Percentiles rank a stretch among this genome's conserved stretches.
Conservation (phyloP, 1,140 invertebrate genomes). For the Varroa destructor region DNA sequence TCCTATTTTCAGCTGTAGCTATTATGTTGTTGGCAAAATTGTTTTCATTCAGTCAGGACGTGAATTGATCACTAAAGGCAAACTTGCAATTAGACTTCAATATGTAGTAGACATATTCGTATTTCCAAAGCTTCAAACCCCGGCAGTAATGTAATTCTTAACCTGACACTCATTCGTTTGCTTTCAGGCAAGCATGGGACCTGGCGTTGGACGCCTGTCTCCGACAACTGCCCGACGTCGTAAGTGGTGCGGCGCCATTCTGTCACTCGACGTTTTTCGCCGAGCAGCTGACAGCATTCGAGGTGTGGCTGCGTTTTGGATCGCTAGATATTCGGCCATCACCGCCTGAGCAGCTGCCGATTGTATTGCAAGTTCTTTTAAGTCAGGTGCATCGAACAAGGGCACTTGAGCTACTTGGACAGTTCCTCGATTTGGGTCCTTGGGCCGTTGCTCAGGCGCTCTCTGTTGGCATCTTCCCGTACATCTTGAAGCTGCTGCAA, state of each 20-base stretch:
- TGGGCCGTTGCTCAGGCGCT: slow-evolving; percentile 89
- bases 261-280: slow-evolving; percentile 86
- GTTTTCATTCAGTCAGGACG: too few species aligned
- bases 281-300: slow-evolving; percentile 95
- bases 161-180: slow-evolving; percentile 15
- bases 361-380: slow-evolving; percentile 90
- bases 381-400: slow-evolving; percentile 89
- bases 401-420: slow-evolving; percentile 82
- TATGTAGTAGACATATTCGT: too few species aligned
- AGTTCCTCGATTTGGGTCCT: slow-evolving; percentile 85
- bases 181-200: slow-evolving; percentile 87
- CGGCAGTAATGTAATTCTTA: too few species aligned
- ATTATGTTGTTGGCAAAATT: too few species aligned
- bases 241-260: slow-evolving; percentile 42
- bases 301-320: slow-evolving; percentile 76
- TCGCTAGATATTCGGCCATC: slow-evolving; percentile 50
- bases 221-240: slow-evolving; percentile 65
- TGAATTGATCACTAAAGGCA: too few species aligned
- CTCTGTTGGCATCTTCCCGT: slow-evolving; percentile 95
- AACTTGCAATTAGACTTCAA: too few species aligned
- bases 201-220: slow-evolving; percentile 83
- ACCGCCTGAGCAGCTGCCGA: slow-evolving; percentile 90
- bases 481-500: slow-evolving; percentile 88
- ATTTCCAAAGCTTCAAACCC: too few species aligned
- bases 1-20: too few species aligned